A percentile compares a stretch with the other conserved stretches of the same genome.
phyloP scores from a whole-genome alignment of 2,113 vertebrate species.

The Elaphurus davidianus region DNA sequence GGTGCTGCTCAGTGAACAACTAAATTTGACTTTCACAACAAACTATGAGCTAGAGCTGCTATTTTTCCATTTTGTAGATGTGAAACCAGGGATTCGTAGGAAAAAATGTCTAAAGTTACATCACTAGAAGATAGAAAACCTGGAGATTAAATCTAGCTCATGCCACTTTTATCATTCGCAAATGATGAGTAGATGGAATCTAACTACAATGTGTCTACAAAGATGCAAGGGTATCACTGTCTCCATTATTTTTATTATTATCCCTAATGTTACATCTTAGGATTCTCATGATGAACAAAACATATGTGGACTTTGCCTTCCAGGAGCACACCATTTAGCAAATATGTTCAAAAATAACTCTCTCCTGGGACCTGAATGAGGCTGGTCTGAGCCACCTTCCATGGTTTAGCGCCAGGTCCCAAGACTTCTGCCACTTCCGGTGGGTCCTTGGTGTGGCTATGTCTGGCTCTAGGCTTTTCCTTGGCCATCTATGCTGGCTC shows the following conservation, averaged over 20 bases:
- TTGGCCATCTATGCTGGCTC: neutral
- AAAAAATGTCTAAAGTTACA: neutral
- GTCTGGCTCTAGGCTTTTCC: neutral
- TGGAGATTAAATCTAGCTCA: neutral
- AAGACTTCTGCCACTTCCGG: neutral
- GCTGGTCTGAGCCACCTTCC: neutral
- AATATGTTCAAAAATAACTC: neutral
- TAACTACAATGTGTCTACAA: neutral
- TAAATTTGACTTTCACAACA: neutral
- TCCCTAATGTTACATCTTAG: neutral
- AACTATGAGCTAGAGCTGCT: neutral
- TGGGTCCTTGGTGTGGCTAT: neutral
- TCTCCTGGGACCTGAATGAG: neutral
- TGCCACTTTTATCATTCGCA: neutral
- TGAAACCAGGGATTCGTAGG: neutral
- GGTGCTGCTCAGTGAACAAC: neutral
- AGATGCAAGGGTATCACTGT: neutral
- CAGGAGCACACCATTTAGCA: neutral
- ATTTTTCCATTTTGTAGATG: neutral
- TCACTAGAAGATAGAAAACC: neutral
- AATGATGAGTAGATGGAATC: neutral
- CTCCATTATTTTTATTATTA: neutral
- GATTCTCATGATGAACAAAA: neutral
- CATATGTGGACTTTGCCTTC: neutral
- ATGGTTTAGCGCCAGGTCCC: neutral